A percentile compares a stretch with the other conserved stretches of the same genome.
These are phyloP conservation scores for Pangasius mekongensis DNA, from an alignment of 2,797 vertebrate species.

Conservation along the genomic window DNA sequence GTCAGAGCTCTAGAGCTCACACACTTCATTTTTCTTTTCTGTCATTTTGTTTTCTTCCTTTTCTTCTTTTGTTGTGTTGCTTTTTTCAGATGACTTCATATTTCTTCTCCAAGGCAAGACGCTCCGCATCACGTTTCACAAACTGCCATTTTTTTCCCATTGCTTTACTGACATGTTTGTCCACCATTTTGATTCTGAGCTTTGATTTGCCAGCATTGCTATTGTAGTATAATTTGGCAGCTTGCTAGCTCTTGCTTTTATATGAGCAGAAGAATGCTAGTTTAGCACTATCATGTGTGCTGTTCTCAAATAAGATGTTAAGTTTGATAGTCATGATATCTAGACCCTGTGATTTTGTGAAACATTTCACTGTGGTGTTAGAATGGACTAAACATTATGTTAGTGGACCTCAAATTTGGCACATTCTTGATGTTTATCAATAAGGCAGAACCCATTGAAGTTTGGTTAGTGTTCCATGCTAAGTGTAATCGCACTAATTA, in stretches of 20 bases:
- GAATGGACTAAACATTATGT: background rate
- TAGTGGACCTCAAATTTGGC: background rate
- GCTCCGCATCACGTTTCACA: conserved; percentile 54
- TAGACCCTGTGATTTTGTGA: background rate
- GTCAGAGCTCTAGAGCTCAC: background rate
- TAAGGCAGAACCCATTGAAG: background rate
- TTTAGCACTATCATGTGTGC: background rate
- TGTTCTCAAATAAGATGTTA: background rate
- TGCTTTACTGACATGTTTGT: conserved; percentile 19
- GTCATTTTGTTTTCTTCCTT: conserved; percentile 5
- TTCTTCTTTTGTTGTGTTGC: conserved; percentile 24
- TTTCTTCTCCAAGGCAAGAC: conserved; percentile 66
- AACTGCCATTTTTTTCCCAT: background rate
- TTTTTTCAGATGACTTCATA: conserved; percentile 60
- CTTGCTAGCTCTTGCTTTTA: background rate
- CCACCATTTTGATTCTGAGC: background rate
- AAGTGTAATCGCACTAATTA: background rate
- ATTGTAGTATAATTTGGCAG: background rate
- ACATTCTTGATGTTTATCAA: background rate
- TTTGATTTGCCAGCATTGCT: background rate
- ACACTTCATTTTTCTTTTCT: background rate
- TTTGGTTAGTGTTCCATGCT: background rate
- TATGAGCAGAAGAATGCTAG: background rate
- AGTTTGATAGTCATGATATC: background rate
- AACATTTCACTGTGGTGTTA: background rate